A percentile compares a stretch with the other conserved stretches of the same genome.
phyloP scores from a whole-genome alignment of 1,140 invertebrate species.

The Akabosia matsudoensis region DNA sequence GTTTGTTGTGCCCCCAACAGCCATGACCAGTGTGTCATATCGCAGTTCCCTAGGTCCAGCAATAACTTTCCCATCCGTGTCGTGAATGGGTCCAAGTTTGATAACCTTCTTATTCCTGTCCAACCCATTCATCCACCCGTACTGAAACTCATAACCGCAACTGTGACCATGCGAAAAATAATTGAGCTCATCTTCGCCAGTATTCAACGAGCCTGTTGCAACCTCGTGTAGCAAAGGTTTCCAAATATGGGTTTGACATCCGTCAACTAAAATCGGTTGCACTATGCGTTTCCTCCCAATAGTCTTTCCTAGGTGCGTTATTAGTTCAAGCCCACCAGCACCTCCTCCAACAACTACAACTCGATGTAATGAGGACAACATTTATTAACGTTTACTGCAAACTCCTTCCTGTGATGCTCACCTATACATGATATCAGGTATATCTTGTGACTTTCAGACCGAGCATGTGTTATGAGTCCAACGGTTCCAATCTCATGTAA shows the following conservation, averaged over 20 bases:
- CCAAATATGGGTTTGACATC: slow-evolving; percentile 36
- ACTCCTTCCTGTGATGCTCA: too few species aligned
- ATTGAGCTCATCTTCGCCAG: slow-evolving; percentile 40
- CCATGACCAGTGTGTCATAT: slow-evolving; percentile 34
- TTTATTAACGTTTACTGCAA: neutral
- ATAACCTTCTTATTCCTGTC: slow-evolving; percentile 2
- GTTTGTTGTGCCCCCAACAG: slow-evolving; percentile 28
- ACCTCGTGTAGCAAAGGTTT: slow-evolving; percentile 40
- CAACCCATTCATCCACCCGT: slow-evolving; percentile 27
- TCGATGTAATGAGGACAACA: slow-evolving; percentile 25
- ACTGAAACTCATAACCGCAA: slow-evolving; percentile 32
- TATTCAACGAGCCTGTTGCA: slow-evolving; percentile 36
- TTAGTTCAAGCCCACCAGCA: slow-evolving; percentile 37
- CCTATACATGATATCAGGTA: too few species aligned
- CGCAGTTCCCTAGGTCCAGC: neutral
- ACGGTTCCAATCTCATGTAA: too few species aligned
- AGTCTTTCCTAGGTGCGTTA: slow-evolving; percentile 20
- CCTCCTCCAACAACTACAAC: slow-evolving; percentile 37
- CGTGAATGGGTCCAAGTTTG: neutral
- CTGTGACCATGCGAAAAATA: slow-evolving; percentile 36
- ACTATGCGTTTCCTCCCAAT: slow-evolving; percentile 21
- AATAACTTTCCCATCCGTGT: neutral
- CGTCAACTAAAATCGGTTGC: slow-evolving; percentile 27
- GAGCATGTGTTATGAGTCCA: too few species aligned
- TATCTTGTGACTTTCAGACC: too few species aligned